A percentile compares a stretch with the other conserved stretches of the same genome.
Conservation (phyloP, 2,113 vertebrate species). For the Albula goreensis region DNA sequence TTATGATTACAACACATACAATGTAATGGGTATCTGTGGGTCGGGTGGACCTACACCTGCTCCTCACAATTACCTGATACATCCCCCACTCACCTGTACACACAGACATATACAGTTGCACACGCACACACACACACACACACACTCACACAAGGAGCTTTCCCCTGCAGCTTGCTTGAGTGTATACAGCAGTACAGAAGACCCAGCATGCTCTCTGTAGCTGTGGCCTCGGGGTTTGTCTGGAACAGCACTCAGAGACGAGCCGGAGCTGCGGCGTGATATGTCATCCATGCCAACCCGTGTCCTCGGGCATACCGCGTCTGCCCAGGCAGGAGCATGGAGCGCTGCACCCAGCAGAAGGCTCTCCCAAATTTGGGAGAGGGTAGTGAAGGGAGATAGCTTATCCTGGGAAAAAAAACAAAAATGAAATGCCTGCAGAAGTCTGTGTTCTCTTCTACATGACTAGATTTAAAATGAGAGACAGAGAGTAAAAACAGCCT, state of each 20-base stretch:
- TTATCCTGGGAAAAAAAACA: neutral
- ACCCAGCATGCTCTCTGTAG: neutral
- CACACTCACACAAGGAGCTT: neutral
- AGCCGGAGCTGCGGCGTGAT: neutral
- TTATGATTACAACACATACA: no score
- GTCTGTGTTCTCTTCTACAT: neutral
- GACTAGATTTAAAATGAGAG: neutral
- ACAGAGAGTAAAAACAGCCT: neutral
- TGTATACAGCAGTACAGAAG: neutral
- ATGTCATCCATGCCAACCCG: neutral
- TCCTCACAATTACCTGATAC: neutral
- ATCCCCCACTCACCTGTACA: neutral
- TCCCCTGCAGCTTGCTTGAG: neutral
- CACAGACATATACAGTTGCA: neutral
- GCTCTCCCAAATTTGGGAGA: neutral
- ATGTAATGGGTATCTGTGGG: no score
- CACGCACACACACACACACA: neutral
- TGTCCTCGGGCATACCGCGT: neutral
- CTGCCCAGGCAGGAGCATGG: neutral
- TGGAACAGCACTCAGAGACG: slow-evolving; percentile 3
- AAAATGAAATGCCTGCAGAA: neutral
- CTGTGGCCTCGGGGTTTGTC: neutral
- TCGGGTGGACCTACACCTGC: neutral
- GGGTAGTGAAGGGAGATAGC: neutral
- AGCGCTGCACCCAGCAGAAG: neutral